These are phyloP conservation scores for Cynocephalus volans DNA, from an alignment of 2,113 vertebrate species.

Conservation along the genomic window DNA sequence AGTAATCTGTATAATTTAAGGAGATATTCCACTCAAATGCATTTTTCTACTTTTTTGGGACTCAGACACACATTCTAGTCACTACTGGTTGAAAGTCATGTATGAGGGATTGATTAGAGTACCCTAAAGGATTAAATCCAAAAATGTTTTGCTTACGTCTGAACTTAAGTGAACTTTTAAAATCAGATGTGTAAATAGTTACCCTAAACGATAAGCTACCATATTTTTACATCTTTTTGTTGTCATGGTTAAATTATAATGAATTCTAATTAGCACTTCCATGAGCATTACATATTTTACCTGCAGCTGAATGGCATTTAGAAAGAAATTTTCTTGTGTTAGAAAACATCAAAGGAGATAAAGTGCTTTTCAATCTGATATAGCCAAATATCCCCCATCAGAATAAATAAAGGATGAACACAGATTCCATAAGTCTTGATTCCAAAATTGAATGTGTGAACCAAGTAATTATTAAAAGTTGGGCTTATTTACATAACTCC, in stretches of 20 bases:
- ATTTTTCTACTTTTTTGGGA: conserved; percentile 28
- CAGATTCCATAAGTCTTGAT: conserved; percentile 11
- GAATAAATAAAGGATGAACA: conserved; percentile 46
- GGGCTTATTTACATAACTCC: conserved; percentile 8
- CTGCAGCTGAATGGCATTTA: conserved; percentile 2
- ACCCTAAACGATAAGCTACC: background rate
- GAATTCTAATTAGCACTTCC: conserved; percentile 51
- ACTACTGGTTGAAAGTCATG: background rate
- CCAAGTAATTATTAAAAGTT: conserved; percentile 26
- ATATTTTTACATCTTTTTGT: conserved; percentile 19
- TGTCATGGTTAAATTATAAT: conserved; percentile 37
- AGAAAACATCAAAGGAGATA: conserved; percentile 43
- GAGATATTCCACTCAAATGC: background rate
- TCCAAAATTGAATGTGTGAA: conserved; percentile 17
- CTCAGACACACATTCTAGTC: background rate
- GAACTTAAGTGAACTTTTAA: background rate
- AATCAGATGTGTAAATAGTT: background rate
- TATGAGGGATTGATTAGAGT: conserved; percentile 30
- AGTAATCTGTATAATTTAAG: background rate
- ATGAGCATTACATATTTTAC: conserved; percentile 38
- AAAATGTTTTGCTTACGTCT: background rate
- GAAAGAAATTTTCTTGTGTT: conserved; percentile 40
- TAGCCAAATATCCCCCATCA: background rate
- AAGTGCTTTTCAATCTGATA: conserved; percentile 62
- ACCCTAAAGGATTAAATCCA: background rate